These are phyloP conservation scores for Dreissena polymorpha DNA, from an alignment of 1,140 invertebrate species.

Conservation along the genomic window DNA sequence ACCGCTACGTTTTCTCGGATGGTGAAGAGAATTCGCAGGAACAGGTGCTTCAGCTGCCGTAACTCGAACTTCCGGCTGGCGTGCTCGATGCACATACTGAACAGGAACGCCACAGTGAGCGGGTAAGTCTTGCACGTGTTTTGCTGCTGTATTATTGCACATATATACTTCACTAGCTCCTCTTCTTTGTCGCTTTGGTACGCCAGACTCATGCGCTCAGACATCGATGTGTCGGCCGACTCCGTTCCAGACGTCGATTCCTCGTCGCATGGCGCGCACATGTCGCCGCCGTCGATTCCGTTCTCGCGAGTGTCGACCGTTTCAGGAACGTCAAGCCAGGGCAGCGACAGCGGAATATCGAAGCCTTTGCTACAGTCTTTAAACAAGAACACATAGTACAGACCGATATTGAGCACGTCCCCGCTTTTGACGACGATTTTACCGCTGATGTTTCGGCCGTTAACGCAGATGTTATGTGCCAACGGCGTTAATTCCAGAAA, in stretches of 20 bases:
- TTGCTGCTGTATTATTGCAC: slow-evolving; percentile 61
- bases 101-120: slow-evolving; percentile 67
- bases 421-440: slow-evolving; percentile 63
- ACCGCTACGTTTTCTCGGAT: slow-evolving; percentile 68
- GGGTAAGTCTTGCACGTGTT: slow-evolving; percentile 59
- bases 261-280: slow-evolving; percentile 33
- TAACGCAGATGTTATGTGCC: slow-evolving; percentile 60
- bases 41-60: slow-evolving; percentile 62
- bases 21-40: slow-evolving; percentile 63
- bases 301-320: slow-evolving; percentile 10
- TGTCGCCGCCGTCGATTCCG: slow-evolving; percentile 33
- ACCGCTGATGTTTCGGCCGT: slow-evolving; percentile 58
- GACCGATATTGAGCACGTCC: slow-evolving; percentile 70
- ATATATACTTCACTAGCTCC: slow-evolving; percentile 68
- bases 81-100: slow-evolving; percentile 69
- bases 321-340: slow-evolving; percentile 62
- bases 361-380: slow-evolving; percentile 72
- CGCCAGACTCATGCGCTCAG: slow-evolving; percentile 64
- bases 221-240: slow-evolving; percentile 51
- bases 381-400: slow-evolving; percentile 71
- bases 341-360: slow-evolving; percentile 69
- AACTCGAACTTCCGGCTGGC: slow-evolving; percentile 64
- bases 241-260: slow-evolving; percentile 55
- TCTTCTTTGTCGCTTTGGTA: slow-evolving; percentile 71
- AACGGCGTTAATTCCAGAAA: slow-evolving; percentile 66